These are phyloP conservation scores for Hippocampus guttulatus DNA, from an alignment of 2,113 vertebrate genomes.

Conservation along the genomic window DNA sequence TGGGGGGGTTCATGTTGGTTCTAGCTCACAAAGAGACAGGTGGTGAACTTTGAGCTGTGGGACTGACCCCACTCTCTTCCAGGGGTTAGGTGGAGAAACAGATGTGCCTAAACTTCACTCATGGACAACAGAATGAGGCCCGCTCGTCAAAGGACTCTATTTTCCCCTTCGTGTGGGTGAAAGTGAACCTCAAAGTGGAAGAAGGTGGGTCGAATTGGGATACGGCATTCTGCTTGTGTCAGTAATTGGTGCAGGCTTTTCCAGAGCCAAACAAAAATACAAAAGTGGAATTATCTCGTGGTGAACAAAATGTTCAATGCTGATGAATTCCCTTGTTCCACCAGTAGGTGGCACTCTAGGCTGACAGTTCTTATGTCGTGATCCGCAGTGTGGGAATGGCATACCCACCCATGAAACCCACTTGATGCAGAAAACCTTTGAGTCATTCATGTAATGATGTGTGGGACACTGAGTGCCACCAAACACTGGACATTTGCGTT, in stretches of 20 bases:
- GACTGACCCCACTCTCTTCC: slow-evolving; percentile 67
- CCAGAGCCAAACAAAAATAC: slow-evolving; percentile 12
- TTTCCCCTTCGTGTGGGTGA: slow-evolving; percentile 50
- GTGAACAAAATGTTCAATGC: background rate
- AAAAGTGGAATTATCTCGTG: background rate
- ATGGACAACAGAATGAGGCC: slow-evolving; percentile 65
- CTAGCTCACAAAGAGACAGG: slow-evolving; percentile 66
- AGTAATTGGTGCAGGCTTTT: slow-evolving; percentile 38
- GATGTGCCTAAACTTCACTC: slow-evolving; percentile 76
- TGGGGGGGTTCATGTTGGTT: slow-evolving; percentile 66
- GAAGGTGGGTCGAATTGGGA: slow-evolving; percentile 73
- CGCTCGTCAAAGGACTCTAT: slow-evolving; percentile 68
- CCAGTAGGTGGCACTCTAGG: slow-evolving; percentile 57
- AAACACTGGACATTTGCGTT: background rate
- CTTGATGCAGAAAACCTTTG: background rate
- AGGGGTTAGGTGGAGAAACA: slow-evolving; percentile 71
- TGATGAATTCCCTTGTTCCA: background rate
- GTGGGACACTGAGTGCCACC: background rate
- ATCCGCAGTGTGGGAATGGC: background rate
- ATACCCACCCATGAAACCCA: background rate
- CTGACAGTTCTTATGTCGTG: background rate
- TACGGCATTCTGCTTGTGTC: slow-evolving; percentile 31
- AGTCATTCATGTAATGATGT: background rate
- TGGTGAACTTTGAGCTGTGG: slow-evolving; percentile 66
- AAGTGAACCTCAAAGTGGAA: slow-evolving; percentile 62